These are phyloP conservation scores for Campaea margaritaria DNA, from an alignment of 2,888 invertebrate species.

Conservation along the genomic window DNA sequence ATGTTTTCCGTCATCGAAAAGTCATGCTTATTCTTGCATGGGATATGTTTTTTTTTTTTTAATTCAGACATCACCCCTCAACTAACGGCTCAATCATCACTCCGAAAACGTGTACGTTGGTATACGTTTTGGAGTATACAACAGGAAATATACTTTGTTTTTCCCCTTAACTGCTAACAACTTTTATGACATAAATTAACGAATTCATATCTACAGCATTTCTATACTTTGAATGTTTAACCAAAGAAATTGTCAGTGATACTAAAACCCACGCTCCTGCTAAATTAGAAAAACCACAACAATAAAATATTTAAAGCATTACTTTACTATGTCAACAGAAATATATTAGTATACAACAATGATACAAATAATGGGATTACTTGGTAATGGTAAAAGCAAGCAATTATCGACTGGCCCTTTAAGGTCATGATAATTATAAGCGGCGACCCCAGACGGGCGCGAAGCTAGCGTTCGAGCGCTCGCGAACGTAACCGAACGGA, in stretches of 20 bases:
- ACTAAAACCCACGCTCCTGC: background rate
- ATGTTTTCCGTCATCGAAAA: no score
- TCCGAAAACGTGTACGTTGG: no score
- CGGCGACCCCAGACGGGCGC: slow-evolving; percentile 49
- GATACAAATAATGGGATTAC: slow-evolving; percentile 23
- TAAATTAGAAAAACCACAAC: background rate
- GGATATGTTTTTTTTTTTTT: no score
- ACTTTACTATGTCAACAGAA: slow-evolving; percentile 5
- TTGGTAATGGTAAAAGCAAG: slow-evolving; percentile 49
- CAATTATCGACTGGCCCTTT: slow-evolving; percentile 70
- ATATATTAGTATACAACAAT: slow-evolving; percentile 1
- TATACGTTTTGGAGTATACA: no score
- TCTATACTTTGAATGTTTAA: background rate
- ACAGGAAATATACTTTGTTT: no score
- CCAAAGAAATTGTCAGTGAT: background rate
- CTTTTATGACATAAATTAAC: no score
- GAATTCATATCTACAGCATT: no score
- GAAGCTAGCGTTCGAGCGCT: slow-evolving; percentile 17
- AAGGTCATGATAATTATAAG: slow-evolving; percentile 76
- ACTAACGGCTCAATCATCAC: no score
- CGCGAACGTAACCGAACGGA: slow-evolving; percentile 30
- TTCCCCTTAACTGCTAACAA: no score
- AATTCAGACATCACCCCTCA: no score
- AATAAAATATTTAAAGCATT: no score
- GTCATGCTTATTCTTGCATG: no score